A percentile compares a stretch with the other conserved stretches of the same genome.
These are phyloP conservation scores for Theodoxus fluviatilis DNA, from an alignment of 2,888 invertebrate species.

Conservation along the genomic window DNA sequence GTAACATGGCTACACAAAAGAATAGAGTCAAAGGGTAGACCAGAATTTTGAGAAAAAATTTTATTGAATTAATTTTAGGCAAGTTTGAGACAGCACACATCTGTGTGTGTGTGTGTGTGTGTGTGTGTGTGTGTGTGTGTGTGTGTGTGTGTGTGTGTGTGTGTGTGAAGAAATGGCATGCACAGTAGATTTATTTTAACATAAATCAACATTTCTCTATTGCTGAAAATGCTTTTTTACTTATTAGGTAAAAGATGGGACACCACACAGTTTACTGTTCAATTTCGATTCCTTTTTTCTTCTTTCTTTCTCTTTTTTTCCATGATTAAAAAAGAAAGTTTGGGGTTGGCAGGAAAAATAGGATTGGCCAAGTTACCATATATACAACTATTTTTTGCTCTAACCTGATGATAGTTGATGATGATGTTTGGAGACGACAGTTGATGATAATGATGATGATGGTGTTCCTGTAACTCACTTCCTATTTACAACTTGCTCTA, in stretches of 20 bases:
- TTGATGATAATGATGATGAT: background rate
- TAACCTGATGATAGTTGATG: background rate
- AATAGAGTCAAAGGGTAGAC: background rate
- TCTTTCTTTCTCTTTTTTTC: background rate
- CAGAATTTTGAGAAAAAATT: no score
- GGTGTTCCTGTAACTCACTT: background rate
- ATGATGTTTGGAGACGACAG: background rate
- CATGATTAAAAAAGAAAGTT: no score
- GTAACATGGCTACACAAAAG: background rate
- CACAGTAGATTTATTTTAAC: background rate
- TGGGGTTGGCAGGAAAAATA: background rate
- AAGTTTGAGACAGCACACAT: background rate
- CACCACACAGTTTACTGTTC: no score
- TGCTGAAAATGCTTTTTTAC: no score
- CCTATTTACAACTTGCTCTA: background rate
- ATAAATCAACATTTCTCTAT: no score
- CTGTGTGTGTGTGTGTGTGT: background rate
- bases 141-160: background rate
- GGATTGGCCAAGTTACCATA: no score
- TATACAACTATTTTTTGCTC: background rate
- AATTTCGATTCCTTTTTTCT: background rate
- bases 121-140: slow-evolving; percentile 8
- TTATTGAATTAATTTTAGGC: no score
- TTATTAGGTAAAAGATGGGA: no score
- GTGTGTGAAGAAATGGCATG: background rate